Percentiles rank a stretch among this genome's conserved stretches.
phyloP scores from a whole-genome alignment of 2,113 vertebrate genomes.

The Vulpes lagopus region DNA sequence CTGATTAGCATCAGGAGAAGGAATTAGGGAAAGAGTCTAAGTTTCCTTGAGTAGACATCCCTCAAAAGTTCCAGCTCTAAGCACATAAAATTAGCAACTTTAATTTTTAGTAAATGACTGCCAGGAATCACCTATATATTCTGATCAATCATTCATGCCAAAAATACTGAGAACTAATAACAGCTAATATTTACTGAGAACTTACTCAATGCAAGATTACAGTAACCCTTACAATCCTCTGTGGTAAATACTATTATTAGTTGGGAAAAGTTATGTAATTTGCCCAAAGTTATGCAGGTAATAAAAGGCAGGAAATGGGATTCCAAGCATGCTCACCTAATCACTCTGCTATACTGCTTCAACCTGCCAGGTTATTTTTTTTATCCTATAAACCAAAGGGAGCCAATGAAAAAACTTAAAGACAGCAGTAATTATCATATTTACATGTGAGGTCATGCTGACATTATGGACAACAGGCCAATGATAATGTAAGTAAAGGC shows the following conservation, averaged over 20 bases:
- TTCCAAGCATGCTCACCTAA: constrained; percentile 41
- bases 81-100: neutral
- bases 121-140: neutral
- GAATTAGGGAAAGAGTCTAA: neutral
- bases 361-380: neutral
- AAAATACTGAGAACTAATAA: constrained; percentile 30
- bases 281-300: neutral
- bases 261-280: neutral
- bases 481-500: neutral
- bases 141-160: neutral
- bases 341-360: neutral
- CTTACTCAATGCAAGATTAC: neutral
- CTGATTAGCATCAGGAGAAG: neutral
- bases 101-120: constrained; percentile 45
- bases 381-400: neutral
- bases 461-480: neutral
- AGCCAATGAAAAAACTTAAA: constrained; percentile 23
- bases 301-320: constrained; percentile 34
- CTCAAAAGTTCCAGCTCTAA: constrained; percentile 19
- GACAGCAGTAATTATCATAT: constrained; percentile 1
- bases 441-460: neutral
- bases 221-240: neutral
- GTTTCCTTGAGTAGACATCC: constrained; percentile 46
- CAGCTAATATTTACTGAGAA: constrained; percentile 27
- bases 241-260: constrained; percentile 33